Base-by-base conservation (phyloP, 2,888 invertebrate genomes). In the Latheticus oryzae region DNA sequence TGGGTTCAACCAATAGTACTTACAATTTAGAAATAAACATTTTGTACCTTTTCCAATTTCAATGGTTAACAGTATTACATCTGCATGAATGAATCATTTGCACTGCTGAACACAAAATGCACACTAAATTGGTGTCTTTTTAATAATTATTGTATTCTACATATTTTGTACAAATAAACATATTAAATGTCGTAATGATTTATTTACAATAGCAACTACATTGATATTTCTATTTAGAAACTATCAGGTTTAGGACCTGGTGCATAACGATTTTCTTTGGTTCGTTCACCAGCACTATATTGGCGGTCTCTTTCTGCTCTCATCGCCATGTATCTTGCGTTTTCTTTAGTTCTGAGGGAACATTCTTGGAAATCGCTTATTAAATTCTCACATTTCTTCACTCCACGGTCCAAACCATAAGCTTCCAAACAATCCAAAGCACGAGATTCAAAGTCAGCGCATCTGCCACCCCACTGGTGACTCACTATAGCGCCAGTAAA, bases 381-480 rank as follows among this genome's bases (percentile, higher is more conserved):
- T 3, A 89, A 74, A 43, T 81, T 75, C 2, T 76, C 71, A 73
- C 93, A 93, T 72, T 87, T 85, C n/a, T 70, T 70, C 21, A 78
- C 66, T 0, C 88, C 89, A 26, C 82, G 81, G n/a, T 86, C 84
- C 5, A 85, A 67, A 1, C 93, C 93, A 64, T 93, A 91, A 1
- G 91, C 93, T 71, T 93, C 91, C 37, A 91, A 71, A 69, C 93
- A 93, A 63, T 93, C 89, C 79, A 89, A 84, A 70, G 86, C 84
- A 17, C 84, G 82, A 73, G 87, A 79, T 78, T 93, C 92, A 64
- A 89, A 79, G 53, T 83, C 81, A 21, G 84, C 85, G 71, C 93
- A 93, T 13, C 77, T 73, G 12, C 85, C 85, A 68, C 84, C 79
- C 70, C 83, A 78, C 74, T 90, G 90, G 66, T 87, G 86, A 57